Base-by-base conservation (phyloP, 2,797 vertebrate species). In the Microchirus variegatus region DNA sequence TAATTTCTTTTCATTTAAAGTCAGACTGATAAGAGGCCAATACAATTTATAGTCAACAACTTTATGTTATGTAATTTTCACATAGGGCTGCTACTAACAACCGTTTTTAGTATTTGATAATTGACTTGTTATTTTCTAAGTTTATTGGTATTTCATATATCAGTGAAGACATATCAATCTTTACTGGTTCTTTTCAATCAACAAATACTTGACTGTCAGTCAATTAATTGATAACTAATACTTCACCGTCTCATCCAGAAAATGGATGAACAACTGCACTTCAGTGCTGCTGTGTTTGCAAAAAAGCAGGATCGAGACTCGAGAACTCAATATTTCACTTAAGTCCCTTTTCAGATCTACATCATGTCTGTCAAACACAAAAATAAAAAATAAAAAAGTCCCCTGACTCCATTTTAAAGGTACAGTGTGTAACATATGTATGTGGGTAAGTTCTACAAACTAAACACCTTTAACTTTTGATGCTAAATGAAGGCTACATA, bases 11-110 rank as follows among this genome's bases (percentile, higher is more conserved):
- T 56, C 13, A 63, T 38, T 19, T 10, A 52, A 55, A 17, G 19
- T 26, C 9, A 58, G 47, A 8, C 37, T 52, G 53, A 53, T 57
- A 60, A 46, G 7, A 43, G 40, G 37, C 37, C 14, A 40, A 14
- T 0, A 22, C 1, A 26, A 16, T 54, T 59, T 51, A 40, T 46
- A 13, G 46, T 31, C 3, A 31, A 26, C 26, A 26, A 26, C 26
- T 26, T 26, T 26, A 26, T 3, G 31, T 31, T 31, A 8, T 31
- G 31, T 8, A 31, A 31, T 31, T 31, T 7, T 5, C 31, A 5
- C 31, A 31, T 31, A 31, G 31, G 31, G 31, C 31, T 31, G 31
- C 31, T 31, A 31, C 31, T 31, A 31, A 31, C 7, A 31, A 31
- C 31, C 8, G 31, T 5, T 31, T 31, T 31, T 31, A 31, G 6